Conservation (phyloP, 2,797 vertebrate genomes). For the Trachops cirrhosus region DNA sequence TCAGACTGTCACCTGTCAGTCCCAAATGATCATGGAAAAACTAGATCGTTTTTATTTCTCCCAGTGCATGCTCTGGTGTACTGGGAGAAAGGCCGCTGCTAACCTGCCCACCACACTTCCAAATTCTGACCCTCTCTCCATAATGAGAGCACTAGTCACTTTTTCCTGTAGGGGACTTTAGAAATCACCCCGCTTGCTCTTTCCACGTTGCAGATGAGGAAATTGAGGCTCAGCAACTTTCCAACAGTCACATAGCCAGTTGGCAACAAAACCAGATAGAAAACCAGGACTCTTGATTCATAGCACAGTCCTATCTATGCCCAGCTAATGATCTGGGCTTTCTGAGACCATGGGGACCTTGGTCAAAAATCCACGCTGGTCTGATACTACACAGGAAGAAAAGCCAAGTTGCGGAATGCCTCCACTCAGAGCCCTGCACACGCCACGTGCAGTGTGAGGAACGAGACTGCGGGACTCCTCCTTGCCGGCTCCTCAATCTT, state of each 20-base stretch:
- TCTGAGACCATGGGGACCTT: not conserved
- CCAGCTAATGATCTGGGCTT: not conserved
- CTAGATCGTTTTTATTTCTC: too few relatives aligned
- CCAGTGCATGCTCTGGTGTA: fast-evolving
- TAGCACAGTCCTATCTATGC: fast-evolving
- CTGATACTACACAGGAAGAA: not conserved
- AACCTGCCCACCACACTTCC: fast-evolving
- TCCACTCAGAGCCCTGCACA: not conserved
- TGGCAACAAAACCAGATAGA: not conserved
- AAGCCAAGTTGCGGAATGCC: not conserved
- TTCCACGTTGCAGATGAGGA: not conserved
- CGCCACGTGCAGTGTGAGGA: fast-evolving
- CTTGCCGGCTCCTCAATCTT: not conserved
- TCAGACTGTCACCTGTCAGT: not conserved
- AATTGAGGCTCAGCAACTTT: not conserved
- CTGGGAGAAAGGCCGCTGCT: not conserved
- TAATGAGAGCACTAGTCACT: fast-evolving
- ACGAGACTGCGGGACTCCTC: not conserved
- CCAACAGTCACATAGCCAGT: not conserved
- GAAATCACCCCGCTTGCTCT: not conserved
- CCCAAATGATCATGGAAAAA: too few relatives aligned
- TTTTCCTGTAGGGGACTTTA: not conserved
- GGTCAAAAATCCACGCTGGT: not conserved
- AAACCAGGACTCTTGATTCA: not conserved
- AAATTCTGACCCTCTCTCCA: not conserved